A percentile compares a stretch with the other conserved stretches of the same genome.
These are phyloP conservation scores for Canis aureus DNA, from an alignment of 2,113 vertebrate species.

Conservation along the genomic window DNA sequence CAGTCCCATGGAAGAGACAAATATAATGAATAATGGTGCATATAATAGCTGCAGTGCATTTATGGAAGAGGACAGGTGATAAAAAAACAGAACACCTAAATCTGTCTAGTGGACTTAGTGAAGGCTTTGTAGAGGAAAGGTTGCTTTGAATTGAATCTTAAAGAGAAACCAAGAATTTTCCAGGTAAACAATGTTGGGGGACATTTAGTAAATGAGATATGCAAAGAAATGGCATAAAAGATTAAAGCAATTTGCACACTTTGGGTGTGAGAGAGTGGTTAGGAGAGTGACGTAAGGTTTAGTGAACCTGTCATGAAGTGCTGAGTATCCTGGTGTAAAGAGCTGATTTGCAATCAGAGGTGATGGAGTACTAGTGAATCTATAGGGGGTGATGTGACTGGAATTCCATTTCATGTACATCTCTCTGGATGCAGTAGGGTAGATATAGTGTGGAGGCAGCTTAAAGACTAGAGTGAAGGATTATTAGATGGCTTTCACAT, in stretches of 20 bases:
- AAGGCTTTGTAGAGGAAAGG: not conserved
- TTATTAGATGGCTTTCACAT: slow-evolving; percentile 11
- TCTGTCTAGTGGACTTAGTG: not conserved
- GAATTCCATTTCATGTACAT: not conserved
- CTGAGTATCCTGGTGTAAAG: not conserved
- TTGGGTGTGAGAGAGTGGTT: not conserved
- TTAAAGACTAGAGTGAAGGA: not conserved
- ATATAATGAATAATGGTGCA: not conserved
- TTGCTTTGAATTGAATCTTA: slow-evolving; percentile 48
- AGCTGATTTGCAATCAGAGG: not conserved
- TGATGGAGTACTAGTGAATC: not conserved
- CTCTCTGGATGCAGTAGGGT: not conserved
- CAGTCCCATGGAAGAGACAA: not conserved
- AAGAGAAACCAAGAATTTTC: not conserved
- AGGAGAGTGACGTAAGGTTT: not conserved
- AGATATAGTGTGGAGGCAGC: not conserved
- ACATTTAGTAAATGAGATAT: slow-evolving; percentile 33
- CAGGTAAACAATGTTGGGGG: not conserved
- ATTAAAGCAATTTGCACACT: not conserved
- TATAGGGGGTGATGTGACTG: not conserved
- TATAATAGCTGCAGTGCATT: not conserved
- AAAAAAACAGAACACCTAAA: not conserved
- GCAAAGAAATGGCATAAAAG: not conserved
- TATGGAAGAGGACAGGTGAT: not conserved
- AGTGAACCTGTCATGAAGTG: not conserved